phyloP scores from a whole-genome alignment of 2,888 invertebrate genomes.

The Ecliptopera silaceata region DNA sequence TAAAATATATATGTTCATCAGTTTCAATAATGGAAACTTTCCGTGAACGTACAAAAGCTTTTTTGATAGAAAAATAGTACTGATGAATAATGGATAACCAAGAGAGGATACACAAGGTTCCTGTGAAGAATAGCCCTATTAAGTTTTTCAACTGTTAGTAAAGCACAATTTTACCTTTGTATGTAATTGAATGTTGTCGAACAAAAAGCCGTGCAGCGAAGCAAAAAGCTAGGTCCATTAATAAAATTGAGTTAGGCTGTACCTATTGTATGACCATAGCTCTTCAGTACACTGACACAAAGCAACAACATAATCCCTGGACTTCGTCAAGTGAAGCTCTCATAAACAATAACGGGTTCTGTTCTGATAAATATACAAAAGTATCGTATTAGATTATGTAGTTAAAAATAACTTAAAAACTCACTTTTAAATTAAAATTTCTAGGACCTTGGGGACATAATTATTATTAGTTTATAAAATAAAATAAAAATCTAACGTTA shows the following conservation, averaged over 20 bases:
- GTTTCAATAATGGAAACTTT: too few species aligned
- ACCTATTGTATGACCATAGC: constrained; percentile 57
- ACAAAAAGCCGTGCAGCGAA: constrained; percentile 37
- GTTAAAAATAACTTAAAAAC: neutral
- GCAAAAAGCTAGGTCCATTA: constrained; percentile 41
- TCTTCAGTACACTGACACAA: constrained; percentile 46
- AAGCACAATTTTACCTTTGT: neutral
- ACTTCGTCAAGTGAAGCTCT: constrained; percentile 14
- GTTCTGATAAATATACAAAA: neutral
- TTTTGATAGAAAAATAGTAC: too few species aligned
- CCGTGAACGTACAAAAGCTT: too few species aligned
- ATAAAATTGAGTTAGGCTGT: constrained; percentile 65
- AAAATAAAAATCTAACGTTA: too few species aligned
- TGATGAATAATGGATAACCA: neutral
- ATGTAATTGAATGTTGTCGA: constrained; percentile 13
- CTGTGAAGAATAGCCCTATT: neutral
- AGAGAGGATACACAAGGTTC: neutral
- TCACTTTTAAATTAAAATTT: too few species aligned
- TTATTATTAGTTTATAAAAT: too few species aligned
- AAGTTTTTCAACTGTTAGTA: neutral
- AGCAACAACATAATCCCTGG: constrained; percentile 30
- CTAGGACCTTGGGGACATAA: too few species aligned
- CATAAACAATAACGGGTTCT: constrained; percentile 1
- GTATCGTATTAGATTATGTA: neutral
- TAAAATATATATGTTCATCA: too few species aligned